These are phyloP conservation scores for Amphiprion clarkii DNA, from an alignment of 2,797 vertebrate genomes.

Conservation along the genomic window DNA sequence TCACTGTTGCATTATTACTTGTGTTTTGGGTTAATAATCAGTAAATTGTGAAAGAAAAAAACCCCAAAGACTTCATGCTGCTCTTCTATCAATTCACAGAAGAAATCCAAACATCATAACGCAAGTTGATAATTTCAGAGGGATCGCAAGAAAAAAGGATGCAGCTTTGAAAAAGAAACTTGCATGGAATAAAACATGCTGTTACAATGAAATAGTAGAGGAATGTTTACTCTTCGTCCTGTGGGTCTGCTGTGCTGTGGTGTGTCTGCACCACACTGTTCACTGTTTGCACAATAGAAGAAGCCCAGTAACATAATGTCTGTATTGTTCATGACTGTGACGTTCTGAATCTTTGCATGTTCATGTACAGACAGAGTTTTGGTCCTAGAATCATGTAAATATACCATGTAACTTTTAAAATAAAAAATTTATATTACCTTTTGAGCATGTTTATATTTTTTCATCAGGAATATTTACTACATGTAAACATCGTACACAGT, in stretches of 20 bases:
- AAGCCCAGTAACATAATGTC: constrained; percentile 11
- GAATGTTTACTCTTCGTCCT: neutral
- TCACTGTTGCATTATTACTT: neutral
- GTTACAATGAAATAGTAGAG: neutral
- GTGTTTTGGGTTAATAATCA: neutral
- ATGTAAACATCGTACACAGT: no score
- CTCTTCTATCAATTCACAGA: neutral
- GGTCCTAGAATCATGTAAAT: constrained; percentile 10
- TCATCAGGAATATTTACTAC: no score
- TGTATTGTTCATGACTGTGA: constrained; percentile 15
- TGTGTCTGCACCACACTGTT: neutral
- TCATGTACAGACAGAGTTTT: constrained; percentile 4
- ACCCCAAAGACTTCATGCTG: constrained; percentile 19
- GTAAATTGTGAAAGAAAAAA: neutral
- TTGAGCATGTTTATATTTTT: no score
- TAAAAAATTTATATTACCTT: constrained; percentile 3
- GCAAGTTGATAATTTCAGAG: neutral
- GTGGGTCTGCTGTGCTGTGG: constrained; percentile 8
- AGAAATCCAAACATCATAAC: neutral
- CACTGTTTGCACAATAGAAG: constrained; percentile 8
- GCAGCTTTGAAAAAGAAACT: neutral
- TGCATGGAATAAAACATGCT: neutral
- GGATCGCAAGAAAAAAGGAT: neutral
- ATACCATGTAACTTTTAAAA: constrained; percentile 7
- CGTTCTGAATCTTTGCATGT: neutral